phyloP scores from a whole-genome alignment of 1,140 invertebrate species.

The Chironomus tepperi region DNA sequence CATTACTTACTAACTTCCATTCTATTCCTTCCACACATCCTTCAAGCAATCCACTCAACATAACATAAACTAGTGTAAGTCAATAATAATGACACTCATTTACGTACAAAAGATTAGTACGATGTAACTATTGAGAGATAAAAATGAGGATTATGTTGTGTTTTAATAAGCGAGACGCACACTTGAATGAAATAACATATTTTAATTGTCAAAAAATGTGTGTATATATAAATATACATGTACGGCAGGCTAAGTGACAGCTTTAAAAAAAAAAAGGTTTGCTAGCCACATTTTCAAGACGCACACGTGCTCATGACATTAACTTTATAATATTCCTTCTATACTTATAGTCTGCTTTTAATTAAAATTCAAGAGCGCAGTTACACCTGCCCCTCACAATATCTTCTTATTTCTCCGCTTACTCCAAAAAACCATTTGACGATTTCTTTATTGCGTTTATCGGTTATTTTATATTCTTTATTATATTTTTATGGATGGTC shows the following conservation, averaged over 20 bases:
- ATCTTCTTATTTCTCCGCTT: background rate
- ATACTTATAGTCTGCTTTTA: background rate
- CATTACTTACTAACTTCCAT: no score
- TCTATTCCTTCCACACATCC: no score
- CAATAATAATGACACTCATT: no score
- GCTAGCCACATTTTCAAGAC: background rate
- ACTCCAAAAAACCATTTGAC: no score
- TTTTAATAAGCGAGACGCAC: background rate
- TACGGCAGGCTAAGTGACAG: background rate
- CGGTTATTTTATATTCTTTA: no score
- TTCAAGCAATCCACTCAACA: no score
- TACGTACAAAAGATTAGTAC: no score
- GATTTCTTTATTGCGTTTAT: no score
- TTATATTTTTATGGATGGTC: no score
- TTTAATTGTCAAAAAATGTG: background rate
- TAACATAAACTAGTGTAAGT: no score
- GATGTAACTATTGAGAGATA: no score
- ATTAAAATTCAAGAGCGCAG: constrained; percentile 17
- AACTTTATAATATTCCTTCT: background rate
- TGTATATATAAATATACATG: background rate
- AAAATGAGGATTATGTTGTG: background rate
- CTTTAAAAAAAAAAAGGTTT: background rate
- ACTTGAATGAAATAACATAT: no score
- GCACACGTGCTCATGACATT: constrained; percentile 17
- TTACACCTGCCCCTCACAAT: background rate